Base-by-base conservation (phyloP, 2,113 vertebrate genomes). In the Rhinogobius similis region DNA sequence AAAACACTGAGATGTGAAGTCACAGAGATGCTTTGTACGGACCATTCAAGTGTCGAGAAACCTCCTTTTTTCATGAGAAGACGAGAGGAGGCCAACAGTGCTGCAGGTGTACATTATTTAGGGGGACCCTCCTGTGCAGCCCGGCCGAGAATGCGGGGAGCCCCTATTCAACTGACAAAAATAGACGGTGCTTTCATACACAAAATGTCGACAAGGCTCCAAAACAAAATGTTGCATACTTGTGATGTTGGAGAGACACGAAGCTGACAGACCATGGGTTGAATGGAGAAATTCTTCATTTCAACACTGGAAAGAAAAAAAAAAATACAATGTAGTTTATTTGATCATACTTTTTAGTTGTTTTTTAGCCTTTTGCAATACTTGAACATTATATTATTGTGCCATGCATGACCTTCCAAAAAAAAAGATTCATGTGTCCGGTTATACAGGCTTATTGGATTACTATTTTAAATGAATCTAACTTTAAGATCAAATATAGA, bases 41-140 rank as follows among this genome's bases (percentile, higher is more conserved):
- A 36, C 62, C 68, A 70, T 52, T 68, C 66, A 64, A 62, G 23
- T 72, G 21, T 39, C 61, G 3, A 41, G 18, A 69, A 24, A 65
- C 38, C 46, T 65, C 36, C 46, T 66, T 67, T 36, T 74, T 72
- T 76, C 64, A 73, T 39, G 55, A 16, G 23, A 58, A 36, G 39
- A 76, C 52, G 69, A 67, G 20, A 32, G 11, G 44, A 68, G 69
- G 21, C 66, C 50, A 73, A 56, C 59, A 64, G 29, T 27, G 6
- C 53, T 73, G 24, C 50, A 11, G 26, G 39, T 74, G 58, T 73
- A 63, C 56, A 78, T 76, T 80, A 76, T 70, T 81, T 48, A 81
- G 39, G 26, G 62, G 62, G 62, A 70, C 39, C 50, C 56, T 77
- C 58, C 71, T 78, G 65, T 76, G 67, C 48, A 58, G 48, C 69